phyloP scores from a whole-genome alignment of 2,797 vertebrate genomes.

The Enteromius trimaculatus region DNA sequence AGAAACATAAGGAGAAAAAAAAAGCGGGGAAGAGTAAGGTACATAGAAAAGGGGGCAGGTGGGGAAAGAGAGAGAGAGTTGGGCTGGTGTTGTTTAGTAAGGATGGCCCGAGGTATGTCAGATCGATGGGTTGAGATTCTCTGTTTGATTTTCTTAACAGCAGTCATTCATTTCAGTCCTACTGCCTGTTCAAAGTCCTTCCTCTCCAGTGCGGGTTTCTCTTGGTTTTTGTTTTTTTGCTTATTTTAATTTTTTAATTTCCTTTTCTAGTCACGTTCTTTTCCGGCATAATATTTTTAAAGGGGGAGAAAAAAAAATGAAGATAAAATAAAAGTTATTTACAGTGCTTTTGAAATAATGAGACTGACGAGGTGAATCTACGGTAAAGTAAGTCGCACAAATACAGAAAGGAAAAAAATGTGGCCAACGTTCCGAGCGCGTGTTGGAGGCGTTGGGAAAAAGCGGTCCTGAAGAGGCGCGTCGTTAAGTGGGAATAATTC shows the following conservation, averaged over 20 bases:
- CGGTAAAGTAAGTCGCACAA: slow-evolving; percentile 96
- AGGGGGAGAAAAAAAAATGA: slow-evolving; percentile 65
- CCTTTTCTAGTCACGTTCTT: slow-evolving; percentile 85
- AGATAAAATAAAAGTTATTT: slow-evolving; percentile 89
- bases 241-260: slow-evolving; percentile 81
- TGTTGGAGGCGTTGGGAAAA: slow-evolving; percentile 48
- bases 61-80: not conserved
- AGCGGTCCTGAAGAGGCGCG: slow-evolving; percentile 62
- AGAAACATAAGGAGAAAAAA: not conserved
- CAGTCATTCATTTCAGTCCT: slow-evolving; percentile 81
- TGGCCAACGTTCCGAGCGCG: slow-evolving; percentile 46
- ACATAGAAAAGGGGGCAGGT: not conserved
- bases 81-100: slow-evolving; percentile 42
- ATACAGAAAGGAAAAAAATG: slow-evolving; percentile 81
- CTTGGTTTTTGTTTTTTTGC: slow-evolving; percentile 77
- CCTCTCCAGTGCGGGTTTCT: slow-evolving; percentile 67
- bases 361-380: slow-evolving; percentile 97
- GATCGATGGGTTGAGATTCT: slow-evolving; percentile 45
- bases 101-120: slow-evolving; percentile 53
- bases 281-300: slow-evolving; percentile 81
- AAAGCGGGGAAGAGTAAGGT: not conserved
- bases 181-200: slow-evolving; percentile 88
- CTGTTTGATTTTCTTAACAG: slow-evolving; percentile 62
- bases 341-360: slow-evolving; percentile 99
- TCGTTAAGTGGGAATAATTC: slow-evolving; percentile 98